Evolutionary conservation across 2,797 vertebrate species (phyloP).

Genomic region (Sandelia bainsii): DNA sequence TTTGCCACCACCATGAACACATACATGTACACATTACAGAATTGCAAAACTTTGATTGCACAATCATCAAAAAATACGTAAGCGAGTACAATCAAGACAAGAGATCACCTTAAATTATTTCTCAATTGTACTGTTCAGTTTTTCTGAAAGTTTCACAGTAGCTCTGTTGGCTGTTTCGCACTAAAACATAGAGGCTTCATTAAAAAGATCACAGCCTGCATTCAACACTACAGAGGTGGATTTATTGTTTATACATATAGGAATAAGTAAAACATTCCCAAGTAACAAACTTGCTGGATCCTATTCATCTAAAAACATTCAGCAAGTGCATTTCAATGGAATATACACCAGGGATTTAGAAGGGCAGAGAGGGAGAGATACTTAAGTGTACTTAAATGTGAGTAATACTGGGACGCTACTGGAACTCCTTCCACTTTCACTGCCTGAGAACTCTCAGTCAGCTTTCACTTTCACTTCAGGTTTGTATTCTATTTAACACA

Average conservation of each 20-base stretch:
- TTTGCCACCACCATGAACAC: background rate
- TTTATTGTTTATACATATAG: background rate
- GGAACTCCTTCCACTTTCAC: slow-evolving; percentile 62
- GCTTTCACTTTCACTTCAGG: slow-evolving; percentile 15
- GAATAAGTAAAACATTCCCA: background rate
- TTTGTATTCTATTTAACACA: background rate
- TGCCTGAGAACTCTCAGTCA: slow-evolving; percentile 48
- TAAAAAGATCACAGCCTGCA: slow-evolving; percentile 15
- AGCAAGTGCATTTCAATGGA: slow-evolving; percentile 10
- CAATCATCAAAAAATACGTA: slow-evolving; percentile 23
- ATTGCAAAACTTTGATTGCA: slow-evolving; percentile 45
- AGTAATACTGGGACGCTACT: slow-evolving; percentile 54
- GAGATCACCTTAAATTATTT: slow-evolving; percentile 15
- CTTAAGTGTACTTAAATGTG: slow-evolving; percentile 38
- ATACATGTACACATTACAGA: background rate
- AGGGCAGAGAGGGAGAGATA: slow-evolving; percentile 23
- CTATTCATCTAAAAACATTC: slow-evolving; percentile 11
- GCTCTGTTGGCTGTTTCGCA: slow-evolving; percentile 7
- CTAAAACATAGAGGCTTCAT: slow-evolving; percentile 22
- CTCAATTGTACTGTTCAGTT: background rate
- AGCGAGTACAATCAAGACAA: slow-evolving; percentile 66
- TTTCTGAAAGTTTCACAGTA: slow-evolving; percentile 51
- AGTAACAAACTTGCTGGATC: background rate
- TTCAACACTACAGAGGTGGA: background rate
- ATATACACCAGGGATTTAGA: slow-evolving; percentile 43